phyloP scores from a whole-genome alignment of 2,113 vertebrate species.

The Octodon degus region DNA sequence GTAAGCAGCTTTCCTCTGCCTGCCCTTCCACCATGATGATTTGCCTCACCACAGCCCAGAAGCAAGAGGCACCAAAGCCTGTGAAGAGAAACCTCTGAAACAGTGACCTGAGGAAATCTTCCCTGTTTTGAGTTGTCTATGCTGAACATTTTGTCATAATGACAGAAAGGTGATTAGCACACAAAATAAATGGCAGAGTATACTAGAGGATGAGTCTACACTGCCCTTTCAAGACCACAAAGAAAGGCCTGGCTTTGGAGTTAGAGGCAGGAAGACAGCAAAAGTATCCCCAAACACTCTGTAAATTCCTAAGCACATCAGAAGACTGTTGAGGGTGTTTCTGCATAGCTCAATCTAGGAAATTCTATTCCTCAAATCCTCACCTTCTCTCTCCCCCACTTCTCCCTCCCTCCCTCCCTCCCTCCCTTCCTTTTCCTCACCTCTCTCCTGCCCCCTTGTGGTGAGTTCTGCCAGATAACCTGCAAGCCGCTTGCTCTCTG shows the following conservation, averaged over 20 bases:
- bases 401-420: background rate
- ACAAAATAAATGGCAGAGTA: background rate
- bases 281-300: background rate
- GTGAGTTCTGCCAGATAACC: background rate
- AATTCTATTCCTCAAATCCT: background rate
- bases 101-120: background rate
- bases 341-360: background rate
- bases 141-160: background rate
- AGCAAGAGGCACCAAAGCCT: background rate
- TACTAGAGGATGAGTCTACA: background rate
- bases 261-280: background rate
- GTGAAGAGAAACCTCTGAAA: background rate
- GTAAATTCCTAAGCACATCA: background rate
- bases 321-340: background rate
- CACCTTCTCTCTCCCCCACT: no score
- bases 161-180: background rate
- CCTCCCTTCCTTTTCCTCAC: accelerated
- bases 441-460: background rate
- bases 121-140: background rate
- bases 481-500: background rate
- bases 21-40: background rate
- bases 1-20: background rate
- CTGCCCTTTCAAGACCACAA: background rate
- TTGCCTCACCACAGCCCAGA: background rate
- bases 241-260: background rate